phyloP scores from a whole-genome alignment of 2,888 invertebrate genomes.

The Hydraecia micacea region DNA sequence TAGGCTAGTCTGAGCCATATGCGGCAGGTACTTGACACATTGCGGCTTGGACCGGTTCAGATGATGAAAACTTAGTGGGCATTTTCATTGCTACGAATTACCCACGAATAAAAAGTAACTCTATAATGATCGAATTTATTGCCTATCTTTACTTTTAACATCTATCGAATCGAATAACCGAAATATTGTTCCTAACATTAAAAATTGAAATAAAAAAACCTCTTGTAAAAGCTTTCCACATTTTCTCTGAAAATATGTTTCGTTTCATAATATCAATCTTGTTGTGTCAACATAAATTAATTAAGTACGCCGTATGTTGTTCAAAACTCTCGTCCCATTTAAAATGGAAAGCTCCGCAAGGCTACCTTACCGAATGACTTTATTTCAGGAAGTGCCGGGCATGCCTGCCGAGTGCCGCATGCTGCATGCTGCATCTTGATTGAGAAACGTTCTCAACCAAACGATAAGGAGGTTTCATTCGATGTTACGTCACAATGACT shows the following conservation, averaged over 20 bases:
- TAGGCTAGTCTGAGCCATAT: not conserved
- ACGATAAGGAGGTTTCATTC: constrained; percentile 49
- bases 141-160: not conserved
- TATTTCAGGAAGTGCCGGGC: constrained; percentile 65
- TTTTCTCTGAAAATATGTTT: constrained; percentile 6
- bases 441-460: constrained; percentile 54
- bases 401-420: constrained; percentile 43
- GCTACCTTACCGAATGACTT: constrained; percentile 32
- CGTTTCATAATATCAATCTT: constrained; percentile 3
- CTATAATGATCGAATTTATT: not conserved
- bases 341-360: constrained; percentile 61
- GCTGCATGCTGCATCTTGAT: constrained; percentile 53
- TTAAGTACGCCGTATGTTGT: constrained; percentile 15
- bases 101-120: not conserved
- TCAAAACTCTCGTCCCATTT: constrained; percentile 46
- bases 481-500: constrained; percentile 58
- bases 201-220: no score
- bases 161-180: not conserved
- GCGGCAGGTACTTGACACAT: not conserved
- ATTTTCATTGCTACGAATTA: not conserved
- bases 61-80: not conserved
- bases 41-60: not conserved
- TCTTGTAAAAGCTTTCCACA: no score
- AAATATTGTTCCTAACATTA: no score
- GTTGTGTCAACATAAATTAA: constrained; percentile 29